Evolutionary conservation across 2,888 invertebrate genomes (phyloP).

Genomic region (Cataglyphis livida): DNA sequence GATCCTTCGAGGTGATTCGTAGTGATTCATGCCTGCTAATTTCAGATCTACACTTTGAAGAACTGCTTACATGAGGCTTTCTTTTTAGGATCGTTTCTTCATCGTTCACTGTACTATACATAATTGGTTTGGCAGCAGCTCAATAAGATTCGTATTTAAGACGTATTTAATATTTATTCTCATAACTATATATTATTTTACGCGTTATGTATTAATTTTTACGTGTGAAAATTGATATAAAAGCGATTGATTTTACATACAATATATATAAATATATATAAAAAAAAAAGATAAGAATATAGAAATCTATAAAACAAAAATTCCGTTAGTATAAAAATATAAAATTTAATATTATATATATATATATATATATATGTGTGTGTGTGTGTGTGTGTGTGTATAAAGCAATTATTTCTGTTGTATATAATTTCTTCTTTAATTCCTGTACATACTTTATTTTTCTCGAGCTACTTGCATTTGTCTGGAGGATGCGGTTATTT

Average conservation of each 20-base stretch:
- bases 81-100: constrained; percentile 26
- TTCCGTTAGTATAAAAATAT: not conserved
- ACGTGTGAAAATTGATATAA: not conserved
- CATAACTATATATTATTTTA: no score
- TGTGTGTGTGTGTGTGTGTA: no score
- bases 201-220: not conserved
- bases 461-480: not conserved
- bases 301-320: not conserved
- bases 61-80: constrained; percentile 50
- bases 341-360: not conserved
- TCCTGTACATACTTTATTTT: not conserved
- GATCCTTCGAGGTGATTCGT: constrained; percentile 55
- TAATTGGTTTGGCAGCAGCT: not conserved
- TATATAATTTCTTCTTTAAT: not conserved
- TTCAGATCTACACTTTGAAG: constrained; percentile 48
- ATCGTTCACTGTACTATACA: not conserved
- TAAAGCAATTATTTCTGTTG: constrained; percentile 21
- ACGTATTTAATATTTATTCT: not conserved
- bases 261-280: not conserved
- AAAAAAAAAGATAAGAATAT: not conserved
- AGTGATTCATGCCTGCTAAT: constrained; percentile 62
- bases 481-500: not conserved
- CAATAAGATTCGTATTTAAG: constrained; percentile 13
- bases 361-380: no score
- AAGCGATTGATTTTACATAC: not conserved